Evolutionary conservation across 2,113 vertebrate species (phyloP).

Genomic region (Cercopithecus mona): DNA sequence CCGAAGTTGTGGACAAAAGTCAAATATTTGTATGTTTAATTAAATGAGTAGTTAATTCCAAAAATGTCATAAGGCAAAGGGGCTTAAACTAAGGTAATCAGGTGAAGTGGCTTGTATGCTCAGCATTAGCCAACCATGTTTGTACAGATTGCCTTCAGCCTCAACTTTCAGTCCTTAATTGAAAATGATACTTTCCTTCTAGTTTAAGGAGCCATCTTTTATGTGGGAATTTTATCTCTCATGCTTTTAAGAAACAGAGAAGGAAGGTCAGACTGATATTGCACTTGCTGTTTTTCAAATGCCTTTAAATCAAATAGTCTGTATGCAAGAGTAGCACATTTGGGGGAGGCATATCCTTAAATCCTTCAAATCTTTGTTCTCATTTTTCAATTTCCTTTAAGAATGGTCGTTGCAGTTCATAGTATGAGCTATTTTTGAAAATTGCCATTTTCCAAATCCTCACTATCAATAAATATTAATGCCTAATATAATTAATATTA

Average conservation of each 20-base stretch:
- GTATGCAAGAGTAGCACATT: not conserved
- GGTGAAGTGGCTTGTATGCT: not conserved
- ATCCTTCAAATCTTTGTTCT: not conserved
- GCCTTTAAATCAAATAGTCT: not conserved
- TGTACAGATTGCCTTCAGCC: not conserved
- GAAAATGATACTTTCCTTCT: not conserved
- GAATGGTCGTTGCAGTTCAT: not conserved
- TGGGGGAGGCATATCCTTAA: not conserved
- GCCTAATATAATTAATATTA: too few species aligned
- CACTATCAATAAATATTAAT: not conserved
- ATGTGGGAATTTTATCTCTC: not conserved
- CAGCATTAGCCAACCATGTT: not conserved
- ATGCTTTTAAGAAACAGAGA: not conserved
- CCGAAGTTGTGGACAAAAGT: not conserved
- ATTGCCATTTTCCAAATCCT: not conserved
- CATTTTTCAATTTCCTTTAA: not conserved
- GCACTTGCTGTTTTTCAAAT: not conserved
- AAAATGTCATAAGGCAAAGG: not conserved
- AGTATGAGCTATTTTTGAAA: not conserved
- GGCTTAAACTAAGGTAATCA: not conserved
- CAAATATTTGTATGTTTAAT: not conserved
- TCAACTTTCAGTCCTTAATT: not conserved
- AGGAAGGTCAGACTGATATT: not conserved
- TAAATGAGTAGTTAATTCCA: not conserved
- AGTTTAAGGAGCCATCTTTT: not conserved